phyloP scores from a whole-genome alignment of 92 coral and sea anemone genomes.

The Zoanthus sociatus region DNA sequence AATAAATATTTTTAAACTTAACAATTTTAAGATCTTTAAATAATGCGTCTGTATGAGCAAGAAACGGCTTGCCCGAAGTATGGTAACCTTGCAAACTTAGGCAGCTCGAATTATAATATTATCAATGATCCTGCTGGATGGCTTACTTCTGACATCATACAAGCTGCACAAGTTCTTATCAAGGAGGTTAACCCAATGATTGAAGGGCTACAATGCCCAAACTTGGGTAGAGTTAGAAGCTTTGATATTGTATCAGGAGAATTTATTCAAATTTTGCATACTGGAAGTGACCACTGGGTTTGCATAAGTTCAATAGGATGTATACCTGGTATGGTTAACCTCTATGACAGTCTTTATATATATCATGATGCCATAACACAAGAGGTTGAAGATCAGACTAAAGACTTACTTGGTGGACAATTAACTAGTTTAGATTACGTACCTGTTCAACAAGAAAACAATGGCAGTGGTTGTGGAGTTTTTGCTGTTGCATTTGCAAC shows the following conservation, averaged over 20 bases:
- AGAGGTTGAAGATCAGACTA: constrained; percentile 59
- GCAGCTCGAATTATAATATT: constrained; percentile 12
- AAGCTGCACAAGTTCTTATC: constrained; percentile 25
- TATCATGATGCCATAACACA: constrained; percentile 49
- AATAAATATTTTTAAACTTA: no score
- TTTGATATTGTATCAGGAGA: no score
- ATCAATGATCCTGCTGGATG: constrained; percentile 27
- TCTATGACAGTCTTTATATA: background rate
- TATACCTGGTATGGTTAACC: constrained; percentile 28
- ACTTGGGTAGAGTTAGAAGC: no score
- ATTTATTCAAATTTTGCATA: background rate
- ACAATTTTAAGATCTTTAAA: no score
- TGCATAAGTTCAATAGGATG: constrained; percentile 62
- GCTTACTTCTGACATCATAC: constrained; percentile 34
- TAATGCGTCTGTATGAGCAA: no score
- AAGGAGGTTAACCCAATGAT: constrained; percentile 1
- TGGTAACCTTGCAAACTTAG: constrained; percentile 5
- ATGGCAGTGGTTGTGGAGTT: no score
- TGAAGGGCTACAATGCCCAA: background rate
- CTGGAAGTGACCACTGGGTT: constrained; percentile 62
- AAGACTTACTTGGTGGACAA: constrained; percentile 61
- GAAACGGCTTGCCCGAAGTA: no score
- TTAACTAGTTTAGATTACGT: constrained; percentile 39
- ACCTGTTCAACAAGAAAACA: no score
- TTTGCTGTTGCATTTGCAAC: constrained; percentile 63